Evolutionary conservation across 1,140 invertebrate genomes (phyloP).

Genomic region (Cydia splendana): DNA sequence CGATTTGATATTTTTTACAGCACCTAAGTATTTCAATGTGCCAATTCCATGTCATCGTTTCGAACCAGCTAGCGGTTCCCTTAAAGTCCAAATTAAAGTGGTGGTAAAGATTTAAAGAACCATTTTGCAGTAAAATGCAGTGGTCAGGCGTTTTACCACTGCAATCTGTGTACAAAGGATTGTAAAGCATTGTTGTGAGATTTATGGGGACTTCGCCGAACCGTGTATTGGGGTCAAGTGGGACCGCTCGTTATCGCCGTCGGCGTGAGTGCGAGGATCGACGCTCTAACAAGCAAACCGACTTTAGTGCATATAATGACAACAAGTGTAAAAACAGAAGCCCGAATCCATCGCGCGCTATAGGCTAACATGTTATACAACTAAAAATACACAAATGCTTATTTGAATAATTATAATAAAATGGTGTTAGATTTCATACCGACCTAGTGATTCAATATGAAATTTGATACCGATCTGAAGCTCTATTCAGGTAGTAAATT

Average conservation of each 20-base stretch:
- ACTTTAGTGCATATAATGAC: not conserved
- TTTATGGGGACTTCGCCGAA: conserved; percentile 29
- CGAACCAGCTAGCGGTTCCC: no score
- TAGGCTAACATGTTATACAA: not conserved
- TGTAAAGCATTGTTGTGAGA: conserved; percentile 24
- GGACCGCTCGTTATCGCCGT: conserved; percentile 10
- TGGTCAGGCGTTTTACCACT: conserved; percentile 10
- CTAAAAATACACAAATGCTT: not conserved
- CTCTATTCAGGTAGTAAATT: no score
- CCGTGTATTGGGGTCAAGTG: conserved; percentile 24
- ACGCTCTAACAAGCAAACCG: not conserved
- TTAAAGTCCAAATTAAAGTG: not conserved
- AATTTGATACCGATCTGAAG: no score
- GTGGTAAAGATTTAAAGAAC: not conserved
- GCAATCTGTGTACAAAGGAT: conserved; percentile 22
- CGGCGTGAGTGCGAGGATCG: not conserved
- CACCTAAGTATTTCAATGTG: no score
- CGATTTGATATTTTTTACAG: no score
- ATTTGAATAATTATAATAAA: not conserved
- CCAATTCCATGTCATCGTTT: no score
- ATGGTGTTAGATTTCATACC: no score
- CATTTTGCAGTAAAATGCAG: conserved; percentile 14
- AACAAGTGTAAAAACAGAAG: not conserved
- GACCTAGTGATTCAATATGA: no score
- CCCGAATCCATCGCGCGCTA: not conserved